Percentiles rank a stretch among this genome's conserved stretches.
Evolutionary conservation across 2,113 vertebrate species (phyloP).

Genomic region (Heteronetta atricapilla): DNA sequence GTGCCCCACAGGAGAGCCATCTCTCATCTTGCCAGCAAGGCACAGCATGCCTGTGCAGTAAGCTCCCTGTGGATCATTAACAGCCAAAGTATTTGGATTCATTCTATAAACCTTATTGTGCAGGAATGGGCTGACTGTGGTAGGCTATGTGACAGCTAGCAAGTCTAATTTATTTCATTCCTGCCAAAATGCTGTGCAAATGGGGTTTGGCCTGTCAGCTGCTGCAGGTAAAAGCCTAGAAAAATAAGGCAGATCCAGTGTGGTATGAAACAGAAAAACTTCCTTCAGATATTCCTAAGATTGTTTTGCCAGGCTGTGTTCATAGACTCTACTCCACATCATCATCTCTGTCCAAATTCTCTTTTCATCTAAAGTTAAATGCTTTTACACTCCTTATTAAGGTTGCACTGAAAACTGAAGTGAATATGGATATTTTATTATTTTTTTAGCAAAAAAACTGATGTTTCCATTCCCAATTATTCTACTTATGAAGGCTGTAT

Average conservation of each 20-base stretch:
- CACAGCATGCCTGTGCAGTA: fast-evolving
- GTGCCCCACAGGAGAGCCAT: neutral
- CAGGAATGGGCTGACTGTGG: neutral
- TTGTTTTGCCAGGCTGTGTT: neutral
- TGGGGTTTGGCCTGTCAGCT: neutral
- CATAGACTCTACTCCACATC: neutral
- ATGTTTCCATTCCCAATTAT: neutral
- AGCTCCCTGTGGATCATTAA: neutral
- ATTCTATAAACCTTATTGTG: neutral
- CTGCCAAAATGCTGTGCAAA: neutral
- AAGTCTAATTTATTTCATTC: neutral
- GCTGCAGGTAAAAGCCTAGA: neutral
- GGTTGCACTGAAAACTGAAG: neutral
- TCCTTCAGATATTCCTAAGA: neutral
- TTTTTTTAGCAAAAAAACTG: neutral
- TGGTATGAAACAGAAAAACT: neutral
- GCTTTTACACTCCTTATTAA: neutral
- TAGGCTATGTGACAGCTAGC: neutral
- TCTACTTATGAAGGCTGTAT: neutral
- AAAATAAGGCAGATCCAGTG: neutral
- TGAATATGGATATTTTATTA: neutral
- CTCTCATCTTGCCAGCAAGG: neutral
- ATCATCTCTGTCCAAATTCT: neutral
- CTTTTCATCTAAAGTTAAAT: neutral
- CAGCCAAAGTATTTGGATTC: fast-evolving